Evolutionary conservation across 2,888 invertebrate species (phyloP).

Genomic region (Diarsia dahlii): DNA sequence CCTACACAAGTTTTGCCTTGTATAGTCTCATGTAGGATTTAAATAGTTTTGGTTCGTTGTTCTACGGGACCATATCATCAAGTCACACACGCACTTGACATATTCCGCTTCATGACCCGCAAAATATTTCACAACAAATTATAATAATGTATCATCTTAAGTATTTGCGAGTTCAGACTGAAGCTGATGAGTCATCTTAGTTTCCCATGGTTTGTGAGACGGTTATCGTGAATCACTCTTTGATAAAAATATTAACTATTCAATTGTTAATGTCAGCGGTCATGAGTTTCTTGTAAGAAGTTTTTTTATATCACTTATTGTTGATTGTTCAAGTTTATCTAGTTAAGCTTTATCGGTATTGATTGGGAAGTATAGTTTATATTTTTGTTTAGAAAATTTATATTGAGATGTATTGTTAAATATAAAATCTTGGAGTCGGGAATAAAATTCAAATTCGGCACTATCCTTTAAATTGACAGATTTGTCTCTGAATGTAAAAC

Average conservation of each 20-base stretch:
- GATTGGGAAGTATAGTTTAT: neutral
- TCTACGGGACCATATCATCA: slow-evolving; percentile 16
- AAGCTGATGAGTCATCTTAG: slow-evolving; percentile 42
- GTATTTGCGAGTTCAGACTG: slow-evolving; percentile 38
- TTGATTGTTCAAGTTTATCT: slow-evolving; percentile 16
- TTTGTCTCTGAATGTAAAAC: too few relatives aligned
- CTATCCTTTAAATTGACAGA: too few relatives aligned
- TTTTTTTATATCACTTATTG: slow-evolving; percentile 37
- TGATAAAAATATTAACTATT: slow-evolving; percentile 58
- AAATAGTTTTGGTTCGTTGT: neutral
- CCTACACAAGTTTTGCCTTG: neutral
- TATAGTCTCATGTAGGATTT: neutral
- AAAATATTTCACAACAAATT: slow-evolving; percentile 53
- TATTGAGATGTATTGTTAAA: too few relatives aligned
- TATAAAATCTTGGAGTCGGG: neutral
- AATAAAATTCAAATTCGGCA: neutral
- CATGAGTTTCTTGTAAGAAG: slow-evolving; percentile 33
- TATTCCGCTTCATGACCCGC: slow-evolving; percentile 25
- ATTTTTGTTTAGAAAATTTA: neutral
- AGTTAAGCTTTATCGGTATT: neutral
- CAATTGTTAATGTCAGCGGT: slow-evolving; percentile 57
- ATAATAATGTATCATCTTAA: slow-evolving; percentile 41
- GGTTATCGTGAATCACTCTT: slow-evolving; percentile 48
- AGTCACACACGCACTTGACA: neutral
- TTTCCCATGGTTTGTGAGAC: slow-evolving; percentile 53